phyloP scores from a whole-genome alignment of 1,140 invertebrate genomes.

The Lepidurus arcticus region DNA sequence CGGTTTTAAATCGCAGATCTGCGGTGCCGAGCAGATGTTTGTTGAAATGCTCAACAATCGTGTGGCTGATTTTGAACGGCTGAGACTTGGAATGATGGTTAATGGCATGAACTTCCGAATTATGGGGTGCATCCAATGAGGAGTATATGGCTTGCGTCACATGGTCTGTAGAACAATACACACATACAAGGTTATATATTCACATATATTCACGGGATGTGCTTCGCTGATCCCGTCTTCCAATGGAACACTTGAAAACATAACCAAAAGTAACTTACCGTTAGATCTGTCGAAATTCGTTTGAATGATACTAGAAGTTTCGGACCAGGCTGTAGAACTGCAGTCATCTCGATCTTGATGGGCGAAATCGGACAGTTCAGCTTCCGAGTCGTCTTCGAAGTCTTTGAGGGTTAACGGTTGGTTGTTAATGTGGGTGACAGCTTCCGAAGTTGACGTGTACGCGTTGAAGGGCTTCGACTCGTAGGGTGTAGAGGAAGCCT shows the following conservation, averaged over 20 bases:
- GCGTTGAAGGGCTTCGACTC: neutral
- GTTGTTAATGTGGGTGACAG: neutral
- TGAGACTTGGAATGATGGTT: neutral
- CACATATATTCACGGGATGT: no score
- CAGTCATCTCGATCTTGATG: neutral
- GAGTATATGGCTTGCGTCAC: neutral
- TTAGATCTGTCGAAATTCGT: neutral
- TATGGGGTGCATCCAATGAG: neutral
- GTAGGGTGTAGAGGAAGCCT: neutral
- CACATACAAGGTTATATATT: neutral
- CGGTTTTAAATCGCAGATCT: neutral
- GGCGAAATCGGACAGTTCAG: neutral
- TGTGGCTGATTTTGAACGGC: neutral
- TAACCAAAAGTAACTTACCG: neutral
- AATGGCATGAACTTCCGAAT: neutral
- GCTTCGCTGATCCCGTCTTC: no score
- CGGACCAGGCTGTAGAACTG: constrained; percentile 2
- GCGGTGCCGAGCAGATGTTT: neutral
- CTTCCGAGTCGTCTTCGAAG: neutral
- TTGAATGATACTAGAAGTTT: neutral
- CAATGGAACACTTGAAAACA: no score
- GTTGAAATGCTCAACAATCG: constrained; percentile 2
- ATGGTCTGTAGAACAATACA: neutral
- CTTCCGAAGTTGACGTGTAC: neutral
- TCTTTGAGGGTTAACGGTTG: neutral